A percentile compares a stretch with the other conserved stretches of the same genome.
These are phyloP conservation scores for Platycnemis pennipes DNA, from an alignment of 2,888 invertebrate genomes.

Conservation along the genomic window DNA sequence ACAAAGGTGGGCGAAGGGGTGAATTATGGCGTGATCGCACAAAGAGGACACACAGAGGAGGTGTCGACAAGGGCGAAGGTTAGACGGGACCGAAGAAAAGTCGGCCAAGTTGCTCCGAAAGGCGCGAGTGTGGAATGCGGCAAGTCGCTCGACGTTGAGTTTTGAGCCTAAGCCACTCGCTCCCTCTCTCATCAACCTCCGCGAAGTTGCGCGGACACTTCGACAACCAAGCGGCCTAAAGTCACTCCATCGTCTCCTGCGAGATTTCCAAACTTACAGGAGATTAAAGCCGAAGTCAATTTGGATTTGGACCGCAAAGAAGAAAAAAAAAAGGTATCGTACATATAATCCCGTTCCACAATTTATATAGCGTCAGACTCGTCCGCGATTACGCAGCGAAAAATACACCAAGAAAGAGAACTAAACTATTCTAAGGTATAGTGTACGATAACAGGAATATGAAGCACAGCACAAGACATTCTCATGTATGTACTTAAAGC, in stretches of 20 bases:
- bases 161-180: neutral
- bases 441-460: too few species aligned
- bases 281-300: neutral
- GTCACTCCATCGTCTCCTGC: neutral
- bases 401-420: too few species aligned
- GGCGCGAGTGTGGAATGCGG: neutral
- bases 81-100: neutral
- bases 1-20: neutral
- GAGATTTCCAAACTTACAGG: neutral
- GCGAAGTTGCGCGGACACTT: neutral
- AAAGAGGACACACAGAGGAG: neutral
- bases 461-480: too few species aligned
- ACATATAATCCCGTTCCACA: neutral
- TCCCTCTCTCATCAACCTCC: neutral
- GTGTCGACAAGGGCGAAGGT: neutral
- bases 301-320: neutral
- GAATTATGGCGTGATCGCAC: neutral
- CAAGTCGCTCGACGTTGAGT: neutral
- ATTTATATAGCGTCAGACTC: neutral
- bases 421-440: too few species aligned
- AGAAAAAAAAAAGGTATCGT: neutral
- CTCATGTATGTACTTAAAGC: too few species aligned
- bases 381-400: neutral
- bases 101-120: neutral
- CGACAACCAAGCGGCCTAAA: neutral